phyloP scores from a whole-genome alignment of 2,113 vertebrate species.

The Megaceryle torquata region DNA sequence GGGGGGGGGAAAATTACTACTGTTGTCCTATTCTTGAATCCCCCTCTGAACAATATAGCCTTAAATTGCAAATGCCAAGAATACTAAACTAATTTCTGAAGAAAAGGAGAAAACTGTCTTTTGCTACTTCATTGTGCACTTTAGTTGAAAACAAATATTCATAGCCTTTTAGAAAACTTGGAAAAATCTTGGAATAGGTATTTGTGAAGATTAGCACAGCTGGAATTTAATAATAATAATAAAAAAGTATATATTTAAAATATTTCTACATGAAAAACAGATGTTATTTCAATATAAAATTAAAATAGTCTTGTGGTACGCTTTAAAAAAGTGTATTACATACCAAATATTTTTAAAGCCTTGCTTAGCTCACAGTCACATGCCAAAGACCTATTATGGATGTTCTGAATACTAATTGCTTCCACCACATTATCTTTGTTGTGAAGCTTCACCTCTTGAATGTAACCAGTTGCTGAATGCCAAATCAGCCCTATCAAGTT shows the following conservation, averaged over 20 bases:
- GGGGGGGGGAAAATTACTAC: no score
- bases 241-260: not conserved
- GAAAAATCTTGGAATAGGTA: not conserved
- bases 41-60: rapidly evolving
- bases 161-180: not conserved
- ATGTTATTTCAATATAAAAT: not conserved
- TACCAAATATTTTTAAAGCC: not conserved
- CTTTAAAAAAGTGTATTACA: rapidly evolving
- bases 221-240: not conserved
- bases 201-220: not conserved
- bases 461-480: not conserved
- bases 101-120: not conserved
- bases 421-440: not conserved
- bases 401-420: constrained; percentile 11
- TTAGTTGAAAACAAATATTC: not conserved
- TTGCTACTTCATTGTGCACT: not conserved
- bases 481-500: constrained; percentile 1
- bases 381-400: not conserved
- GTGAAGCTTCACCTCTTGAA: not conserved
- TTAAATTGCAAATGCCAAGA: not conserved
- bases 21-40: not conserved
- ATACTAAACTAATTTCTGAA: not conserved
- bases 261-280: rapidly evolving
- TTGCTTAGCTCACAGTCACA: not conserved
- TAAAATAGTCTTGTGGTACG: not conserved